Evolutionary conservation across 2,888 invertebrate species (phyloP).

Genomic region (Megastigmus dorsalis): DNA sequence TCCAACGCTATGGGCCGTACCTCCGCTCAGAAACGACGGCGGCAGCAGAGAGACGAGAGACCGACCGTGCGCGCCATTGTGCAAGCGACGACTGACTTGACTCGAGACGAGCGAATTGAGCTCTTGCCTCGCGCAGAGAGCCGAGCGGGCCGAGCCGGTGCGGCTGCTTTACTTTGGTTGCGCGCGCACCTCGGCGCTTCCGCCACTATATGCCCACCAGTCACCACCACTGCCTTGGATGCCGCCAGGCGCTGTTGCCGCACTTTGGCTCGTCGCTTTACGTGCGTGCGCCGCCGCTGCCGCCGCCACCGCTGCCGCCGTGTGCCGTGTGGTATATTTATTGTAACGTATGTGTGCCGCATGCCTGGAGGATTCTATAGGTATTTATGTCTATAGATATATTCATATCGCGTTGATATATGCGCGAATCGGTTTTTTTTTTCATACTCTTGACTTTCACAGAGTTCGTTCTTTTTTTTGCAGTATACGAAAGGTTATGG

Average conservation of each 20-base stretch:
- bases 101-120: too few relatives aligned
- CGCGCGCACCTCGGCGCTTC: slow-evolving; percentile 14
- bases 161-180: slow-evolving; percentile 13
- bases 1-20: slow-evolving; percentile 70
- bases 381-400: too few relatives aligned
- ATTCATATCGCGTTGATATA: too few relatives aligned
- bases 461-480: neutral
- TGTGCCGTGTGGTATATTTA: too few relatives aligned
- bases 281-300: neutral
- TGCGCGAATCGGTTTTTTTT: too few relatives aligned
- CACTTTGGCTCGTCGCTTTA: neutral
- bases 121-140: neutral
- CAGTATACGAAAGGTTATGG: neutral
- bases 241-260: slow-evolving; percentile 26
- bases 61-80: slow-evolving; percentile 70
- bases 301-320: neutral
- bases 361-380: too few relatives aligned
- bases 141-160: slow-evolving; percentile 8
- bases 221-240: neutral
- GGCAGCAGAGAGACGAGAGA: slow-evolving; percentile 60
- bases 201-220: neutral
- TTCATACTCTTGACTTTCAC: too few relatives aligned
- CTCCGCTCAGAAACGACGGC: slow-evolving; percentile 73
- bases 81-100: slow-evolving; percentile 69
- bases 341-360: too few relatives aligned